Percentiles rank a stretch among this genome's conserved stretches.
phyloP scores from a whole-genome alignment of 2,888 invertebrate genomes.

The Cerceris rybyensis region DNA sequence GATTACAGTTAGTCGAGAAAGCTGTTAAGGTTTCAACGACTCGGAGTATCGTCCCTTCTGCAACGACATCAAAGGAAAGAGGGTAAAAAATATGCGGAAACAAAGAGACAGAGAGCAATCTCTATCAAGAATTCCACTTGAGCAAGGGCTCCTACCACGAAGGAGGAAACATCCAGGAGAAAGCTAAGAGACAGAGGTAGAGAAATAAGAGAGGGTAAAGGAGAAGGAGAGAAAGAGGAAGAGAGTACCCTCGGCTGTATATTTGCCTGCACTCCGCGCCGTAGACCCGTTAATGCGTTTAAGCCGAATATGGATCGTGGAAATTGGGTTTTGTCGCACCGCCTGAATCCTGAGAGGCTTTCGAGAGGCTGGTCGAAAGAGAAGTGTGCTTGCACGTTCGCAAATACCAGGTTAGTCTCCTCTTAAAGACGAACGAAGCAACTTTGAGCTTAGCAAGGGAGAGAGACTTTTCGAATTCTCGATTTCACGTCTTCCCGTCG shows the following conservation, averaged over 20 bases:
- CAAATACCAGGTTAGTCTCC: conserved; percentile 59
- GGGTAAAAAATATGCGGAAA: not conserved
- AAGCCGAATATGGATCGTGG: conserved; percentile 63
- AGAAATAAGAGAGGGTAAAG: not conserved
- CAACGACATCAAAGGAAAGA: not conserved
- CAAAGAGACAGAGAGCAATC: not conserved
- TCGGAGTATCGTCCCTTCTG: too few relatives aligned
- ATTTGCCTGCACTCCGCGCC: conserved; percentile 41
- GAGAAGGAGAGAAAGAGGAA: not conserved
- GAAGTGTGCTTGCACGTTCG: conserved; percentile 49
- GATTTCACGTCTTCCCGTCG: conserved; percentile 24
- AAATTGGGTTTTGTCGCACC: conserved; percentile 64
- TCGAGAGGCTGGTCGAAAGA: conserved; percentile 9
- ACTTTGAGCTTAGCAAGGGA: conserved; percentile 35
- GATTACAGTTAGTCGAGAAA: too few relatives aligned
- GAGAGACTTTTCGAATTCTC: conserved; percentile 41
- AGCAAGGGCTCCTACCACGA: not conserved
- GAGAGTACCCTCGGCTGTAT: conserved; percentile 25
- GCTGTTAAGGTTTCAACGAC: too few relatives aligned
- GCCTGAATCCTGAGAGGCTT: conserved; percentile 40
- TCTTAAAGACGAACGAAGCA: conserved; percentile 44
- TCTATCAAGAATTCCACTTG: not conserved
- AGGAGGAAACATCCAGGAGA: conserved; percentile 11
- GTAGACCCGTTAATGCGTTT: conserved; percentile 60
- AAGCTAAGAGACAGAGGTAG: not conserved